Evolutionary conservation across 2,888 invertebrate species (phyloP).

Genomic region (Polylopha cassiicola): DNA sequence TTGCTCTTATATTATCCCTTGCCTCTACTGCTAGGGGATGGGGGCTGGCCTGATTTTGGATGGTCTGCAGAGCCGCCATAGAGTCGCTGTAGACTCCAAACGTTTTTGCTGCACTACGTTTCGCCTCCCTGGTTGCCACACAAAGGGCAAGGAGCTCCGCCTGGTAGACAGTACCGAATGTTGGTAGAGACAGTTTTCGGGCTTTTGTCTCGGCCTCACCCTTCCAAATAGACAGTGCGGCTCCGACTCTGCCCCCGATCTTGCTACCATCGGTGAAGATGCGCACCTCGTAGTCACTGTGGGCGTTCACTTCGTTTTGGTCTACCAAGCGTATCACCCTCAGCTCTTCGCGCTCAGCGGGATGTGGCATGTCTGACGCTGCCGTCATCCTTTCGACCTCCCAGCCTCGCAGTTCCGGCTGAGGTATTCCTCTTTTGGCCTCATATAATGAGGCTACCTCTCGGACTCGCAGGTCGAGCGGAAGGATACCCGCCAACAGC

Average conservation of each 20-base stretch:
- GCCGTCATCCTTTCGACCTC: too few relatives aligned
- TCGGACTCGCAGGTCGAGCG: too few relatives aligned
- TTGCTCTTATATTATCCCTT: conserved; percentile 2
- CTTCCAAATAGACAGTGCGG: too few relatives aligned
- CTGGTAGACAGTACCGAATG: conserved; percentile 21
- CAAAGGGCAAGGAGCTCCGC: conserved; percentile 17
- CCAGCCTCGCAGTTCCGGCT: too few relatives aligned
- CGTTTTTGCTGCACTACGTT: not conserved
- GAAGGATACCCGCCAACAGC: too few relatives aligned
- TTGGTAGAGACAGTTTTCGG: conserved; percentile 8
- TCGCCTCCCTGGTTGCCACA: conserved; percentile 3
- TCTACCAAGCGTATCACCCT: not conserved
- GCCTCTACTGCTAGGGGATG: conserved; percentile 17
- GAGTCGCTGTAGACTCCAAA: conserved; percentile 18
- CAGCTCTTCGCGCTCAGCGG: conserved; percentile 1
- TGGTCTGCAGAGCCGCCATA: conserved; percentile 10
- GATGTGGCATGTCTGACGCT: not conserved
- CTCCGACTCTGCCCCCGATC: conserved; percentile 22
- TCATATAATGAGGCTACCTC: too few relatives aligned
- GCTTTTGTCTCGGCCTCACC: conserved; percentile 3
- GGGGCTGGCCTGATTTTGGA: conserved; percentile 2
- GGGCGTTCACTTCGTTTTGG: conserved; percentile 1
- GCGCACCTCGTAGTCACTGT: conserved; percentile 1
- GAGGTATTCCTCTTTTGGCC: too few relatives aligned
- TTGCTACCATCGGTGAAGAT: conserved; percentile 27